phyloP scores from a whole-genome alignment of 2,888 invertebrate species.

The Nemoura dubitans region DNA sequence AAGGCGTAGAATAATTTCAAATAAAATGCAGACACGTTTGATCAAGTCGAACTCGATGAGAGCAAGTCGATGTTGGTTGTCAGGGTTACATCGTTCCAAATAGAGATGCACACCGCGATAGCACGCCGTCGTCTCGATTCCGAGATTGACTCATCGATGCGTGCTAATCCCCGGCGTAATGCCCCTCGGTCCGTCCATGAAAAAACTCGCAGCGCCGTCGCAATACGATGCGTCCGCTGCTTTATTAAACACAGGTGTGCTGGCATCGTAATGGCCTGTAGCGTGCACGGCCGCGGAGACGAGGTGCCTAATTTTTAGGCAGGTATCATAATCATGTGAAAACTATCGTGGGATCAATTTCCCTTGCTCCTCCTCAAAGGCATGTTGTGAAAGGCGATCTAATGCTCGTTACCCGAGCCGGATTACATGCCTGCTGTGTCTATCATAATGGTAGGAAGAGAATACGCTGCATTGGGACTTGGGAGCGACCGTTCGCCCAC shows the following conservation, averaged over 20 bases:
- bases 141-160: background rate
- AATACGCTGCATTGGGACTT: too few relatives aligned
- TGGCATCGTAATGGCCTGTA: background rate
- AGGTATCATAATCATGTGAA: background rate
- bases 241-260: background rate
- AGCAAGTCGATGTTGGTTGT: background rate
- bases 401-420: background rate
- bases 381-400: background rate
- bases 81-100: background rate
- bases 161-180: background rate
- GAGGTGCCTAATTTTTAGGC: background rate
- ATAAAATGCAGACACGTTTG: too few relatives aligned
- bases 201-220: background rate
- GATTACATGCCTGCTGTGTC: background rate
- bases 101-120: background rate
- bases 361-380: background rate
- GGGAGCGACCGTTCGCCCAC: background rate
- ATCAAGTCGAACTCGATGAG: too few relatives aligned
- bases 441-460: background rate
- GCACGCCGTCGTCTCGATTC: background rate
- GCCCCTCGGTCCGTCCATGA: background rate
- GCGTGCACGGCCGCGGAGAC: background rate
- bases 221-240: too few relatives aligned
- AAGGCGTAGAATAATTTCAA: too few relatives aligned
- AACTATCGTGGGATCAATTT: constrained; percentile 7